Evolutionary conservation across 2,797 vertebrate species (phyloP).

Genomic region (Eurystomus glaucurus): DNA sequence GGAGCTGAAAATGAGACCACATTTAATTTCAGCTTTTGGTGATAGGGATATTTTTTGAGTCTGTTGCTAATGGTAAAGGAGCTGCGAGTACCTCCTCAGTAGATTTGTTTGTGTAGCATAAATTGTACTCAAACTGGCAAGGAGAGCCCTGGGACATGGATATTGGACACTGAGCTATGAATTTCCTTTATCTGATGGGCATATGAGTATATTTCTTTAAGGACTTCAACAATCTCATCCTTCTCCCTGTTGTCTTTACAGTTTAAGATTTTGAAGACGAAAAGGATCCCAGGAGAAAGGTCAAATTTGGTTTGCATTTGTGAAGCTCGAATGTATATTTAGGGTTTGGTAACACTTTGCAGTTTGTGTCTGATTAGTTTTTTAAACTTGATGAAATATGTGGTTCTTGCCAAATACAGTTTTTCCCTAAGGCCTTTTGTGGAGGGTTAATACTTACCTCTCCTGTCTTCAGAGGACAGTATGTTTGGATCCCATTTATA

Average conservation of each 20-base stretch:
- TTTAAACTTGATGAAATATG: background rate
- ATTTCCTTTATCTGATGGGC: constrained; percentile 22
- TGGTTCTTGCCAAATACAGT: background rate
- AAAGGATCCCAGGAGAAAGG: background rate
- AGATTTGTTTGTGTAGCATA: background rate
- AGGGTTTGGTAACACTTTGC: background rate
- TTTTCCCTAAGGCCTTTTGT: background rate
- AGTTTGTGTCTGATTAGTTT: background rate
- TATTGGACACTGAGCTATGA: constrained; percentile 62
- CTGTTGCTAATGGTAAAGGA: background rate
- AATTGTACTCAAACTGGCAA: background rate
- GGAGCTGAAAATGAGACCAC: background rate
- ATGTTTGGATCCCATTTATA: background rate
- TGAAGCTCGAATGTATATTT: background rate
- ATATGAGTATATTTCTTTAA: constrained; percentile 24
- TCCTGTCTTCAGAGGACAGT: background rate
- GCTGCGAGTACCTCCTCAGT: background rate
- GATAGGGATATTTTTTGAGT: background rate
- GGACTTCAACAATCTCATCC: constrained; percentile 52
- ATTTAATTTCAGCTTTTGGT: constrained; percentile 25
- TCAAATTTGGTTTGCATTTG: constrained; percentile 14
- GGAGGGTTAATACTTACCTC: background rate
- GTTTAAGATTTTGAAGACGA: constrained; percentile 18
- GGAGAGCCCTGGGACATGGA: background rate
- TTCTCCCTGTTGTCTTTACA: constrained; percentile 20